Evolutionary conservation across 2,888 invertebrate genomes (phyloP), one percentile per base, ranked within the genome.

Genomic region (Odontomyia ornata): DNA sequence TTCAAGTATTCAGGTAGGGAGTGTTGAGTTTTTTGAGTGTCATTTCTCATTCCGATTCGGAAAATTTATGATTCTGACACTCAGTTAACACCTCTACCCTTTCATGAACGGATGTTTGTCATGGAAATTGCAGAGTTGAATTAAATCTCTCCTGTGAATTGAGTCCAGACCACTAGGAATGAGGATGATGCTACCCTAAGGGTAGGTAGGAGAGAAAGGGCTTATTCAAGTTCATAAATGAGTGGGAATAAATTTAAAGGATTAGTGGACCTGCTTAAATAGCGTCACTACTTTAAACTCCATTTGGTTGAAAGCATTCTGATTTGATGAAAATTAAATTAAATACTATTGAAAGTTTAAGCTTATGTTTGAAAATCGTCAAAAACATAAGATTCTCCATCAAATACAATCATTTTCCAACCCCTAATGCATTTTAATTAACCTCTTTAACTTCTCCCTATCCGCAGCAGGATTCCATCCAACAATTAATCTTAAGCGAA

Each of bases 51-150:
- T 36, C 18, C 27, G 18, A 36, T 65, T 65, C 27, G 4, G 30
- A 9, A 65, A 36, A 65, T 65, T 30, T 65, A 65, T 65, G 65
- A 36, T 30, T 65, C 36, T 65, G 65, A 65, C 65, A 65, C 65
- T 65, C 18, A 65, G 36, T 65, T 65, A 65, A 36, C 36, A 64
- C 64, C 28, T 64, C 9, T 36, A 27, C 36, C 30, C 65, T 36
- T 65, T 52, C 3, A 52, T 15, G 18, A 52, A 9, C 5, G 52
- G 15, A 52, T 52, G 7, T n/a, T 52, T 13, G 18, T 52, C n/a
- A 15, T 52, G 43, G 43, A 43, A n/a, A n/a, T n/a, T n/a, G n/a
- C n/a, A n/a, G n/a, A n/a, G 52, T 52, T 18, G 52, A 52, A 52
- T 36, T 36, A 36, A 15, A 52, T n/a, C 52, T 18, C 5, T 52